Percentiles rank a stretch among this genome's conserved stretches.
phyloP scores from a whole-genome alignment of 2,113 vertebrate genomes.

The Caretta caretta region DNA sequence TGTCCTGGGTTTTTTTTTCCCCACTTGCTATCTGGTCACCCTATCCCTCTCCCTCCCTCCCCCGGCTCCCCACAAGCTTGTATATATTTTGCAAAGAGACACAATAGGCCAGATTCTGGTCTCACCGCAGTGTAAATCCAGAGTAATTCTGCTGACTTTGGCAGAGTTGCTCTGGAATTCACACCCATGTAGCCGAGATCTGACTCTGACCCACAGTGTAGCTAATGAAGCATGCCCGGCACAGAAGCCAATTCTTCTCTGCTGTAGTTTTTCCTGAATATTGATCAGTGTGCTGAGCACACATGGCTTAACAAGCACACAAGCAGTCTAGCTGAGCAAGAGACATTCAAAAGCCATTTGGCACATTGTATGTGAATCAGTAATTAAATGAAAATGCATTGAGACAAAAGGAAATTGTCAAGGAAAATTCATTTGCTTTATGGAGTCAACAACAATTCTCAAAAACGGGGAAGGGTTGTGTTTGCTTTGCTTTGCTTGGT shows the following conservation, averaged over 20 bases:
- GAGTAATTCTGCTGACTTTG: background rate
- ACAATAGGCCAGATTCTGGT: background rate
- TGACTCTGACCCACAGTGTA: background rate
- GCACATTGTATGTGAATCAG: background rate
- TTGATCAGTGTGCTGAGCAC: background rate
- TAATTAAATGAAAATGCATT: background rate
- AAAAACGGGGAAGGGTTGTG: background rate
- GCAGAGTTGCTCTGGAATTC: background rate
- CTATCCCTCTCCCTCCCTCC: accelerated
- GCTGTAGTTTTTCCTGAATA: background rate
- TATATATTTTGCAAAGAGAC: background rate
- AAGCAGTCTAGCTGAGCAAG: background rate
- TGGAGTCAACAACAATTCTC: background rate
- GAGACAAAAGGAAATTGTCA: background rate
- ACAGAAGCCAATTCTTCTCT: background rate
- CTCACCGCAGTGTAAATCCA: background rate
- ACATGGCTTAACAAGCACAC: background rate
- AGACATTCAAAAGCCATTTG: background rate
- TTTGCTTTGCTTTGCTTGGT: background rate
- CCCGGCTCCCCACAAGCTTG: background rate
- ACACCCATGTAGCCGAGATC: background rate
- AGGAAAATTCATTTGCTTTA: background rate
- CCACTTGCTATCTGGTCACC: too few species aligned
- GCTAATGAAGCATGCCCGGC: background rate
- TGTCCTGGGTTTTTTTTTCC: too few species aligned